A percentile compares a stretch with the other conserved stretches of the same genome.
phyloP scores from a whole-genome alignment of 2,888 invertebrate genomes.

The Eurytoma californica region DNA sequence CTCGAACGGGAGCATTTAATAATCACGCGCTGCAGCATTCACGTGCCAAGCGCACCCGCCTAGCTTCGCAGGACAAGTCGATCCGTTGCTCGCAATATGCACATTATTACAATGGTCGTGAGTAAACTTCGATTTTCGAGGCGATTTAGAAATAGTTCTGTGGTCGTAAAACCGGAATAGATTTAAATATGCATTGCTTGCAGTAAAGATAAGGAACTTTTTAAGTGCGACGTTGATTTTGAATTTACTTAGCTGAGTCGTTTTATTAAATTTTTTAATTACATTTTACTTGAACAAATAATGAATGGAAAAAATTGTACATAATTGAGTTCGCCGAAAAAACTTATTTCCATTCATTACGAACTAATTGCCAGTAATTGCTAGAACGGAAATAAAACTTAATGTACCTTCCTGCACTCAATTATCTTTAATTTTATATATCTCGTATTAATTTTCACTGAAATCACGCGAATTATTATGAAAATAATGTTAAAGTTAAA shows the following conservation, averaged over 20 bases:
- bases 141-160: no score
- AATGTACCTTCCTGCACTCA: no score
- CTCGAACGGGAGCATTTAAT: slow-evolving; percentile 57
- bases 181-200: no score
- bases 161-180: no score
- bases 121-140: no score
- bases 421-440: no score
- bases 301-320: slow-evolving; percentile 13
- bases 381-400: neutral
- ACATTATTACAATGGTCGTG: no score
- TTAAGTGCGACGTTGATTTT: no score
- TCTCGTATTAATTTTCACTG: no score
- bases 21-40: slow-evolving; percentile 48
- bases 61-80: neutral
- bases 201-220: no score
- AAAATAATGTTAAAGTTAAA: no score
- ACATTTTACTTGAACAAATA: neutral
- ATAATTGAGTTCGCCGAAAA: slow-evolving; percentile 7
- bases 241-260: neutral
- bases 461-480: no score
- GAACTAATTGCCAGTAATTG: slow-evolving; percentile 17
- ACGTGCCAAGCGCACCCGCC: slow-evolving; percentile 23
- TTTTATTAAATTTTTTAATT: neutral
- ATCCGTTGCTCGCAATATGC: neutral
- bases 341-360: neutral